Base-by-base conservation (phyloP, 2,113 vertebrate genomes). In the Sardina pilchardus region DNA sequence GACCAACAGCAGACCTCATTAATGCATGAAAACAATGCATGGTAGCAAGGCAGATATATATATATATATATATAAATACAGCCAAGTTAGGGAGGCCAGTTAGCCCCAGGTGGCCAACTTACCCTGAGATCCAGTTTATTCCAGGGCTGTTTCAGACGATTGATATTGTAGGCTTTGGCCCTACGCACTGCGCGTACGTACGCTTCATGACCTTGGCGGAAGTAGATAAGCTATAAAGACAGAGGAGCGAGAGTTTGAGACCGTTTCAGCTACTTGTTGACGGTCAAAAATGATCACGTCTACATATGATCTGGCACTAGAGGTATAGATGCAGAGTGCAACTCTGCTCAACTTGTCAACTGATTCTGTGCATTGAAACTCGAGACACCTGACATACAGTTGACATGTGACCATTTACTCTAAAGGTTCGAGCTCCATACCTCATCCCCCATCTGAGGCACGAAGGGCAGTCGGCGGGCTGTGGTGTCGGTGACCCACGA, bases 381-480 rank as follows among this genome's bases (percentile, higher is more conserved):
- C 39, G 4, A 42, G 2, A 42, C 39, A 2, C 1, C 39, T 42
- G 39, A 42, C 39, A 42, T 4, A 59, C 19, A 59, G 56, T 24
- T 24, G 56, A 6, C 63, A 67, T 5, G 63, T 67, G 63, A 63
- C 5, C 9, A n/a, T 63, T 3, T 12, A 3, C n/a, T 30, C 7
- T 67, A 7, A 9, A 12, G n/a, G 63, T 30, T 67, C 30, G 3
- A 59, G 6, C 53, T 50, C 19, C 34, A 50, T 21, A 99, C 98
- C 96, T 99, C 98, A 87, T 99, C 98, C 82, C 98, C 98, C 98
- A 99, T 99, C 87, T 99, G 98, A 0, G 98, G 98, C 71, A 99
- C 97, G 82, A 99, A 99, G 5, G 98, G 98, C 5, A 98, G 99
- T 83, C 97, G 96, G 6, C 94, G 96, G 7, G 98, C 98, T 67